Evolutionary conservation across 1,140 invertebrate genomes (phyloP).

Genomic region (Cotesia glomerata): DNA sequence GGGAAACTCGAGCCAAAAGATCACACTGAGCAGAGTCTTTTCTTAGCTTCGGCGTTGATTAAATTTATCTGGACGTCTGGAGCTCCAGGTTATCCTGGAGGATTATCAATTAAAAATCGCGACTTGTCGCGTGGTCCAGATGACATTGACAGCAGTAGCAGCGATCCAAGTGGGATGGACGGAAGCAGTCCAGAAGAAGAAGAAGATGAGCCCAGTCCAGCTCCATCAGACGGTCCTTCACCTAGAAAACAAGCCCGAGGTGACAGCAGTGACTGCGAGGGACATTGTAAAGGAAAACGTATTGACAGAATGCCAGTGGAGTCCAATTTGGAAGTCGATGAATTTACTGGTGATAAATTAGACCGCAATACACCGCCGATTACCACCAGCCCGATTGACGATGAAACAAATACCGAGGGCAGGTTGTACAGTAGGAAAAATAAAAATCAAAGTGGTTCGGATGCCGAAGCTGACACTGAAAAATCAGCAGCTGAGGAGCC

Average conservation of each 20-base stretch:
- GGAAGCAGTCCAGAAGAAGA: conserved; percentile 80
- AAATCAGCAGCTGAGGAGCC: conserved; percentile 62
- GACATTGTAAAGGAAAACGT: conserved; percentile 60
- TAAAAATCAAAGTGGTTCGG: conserved; percentile 50
- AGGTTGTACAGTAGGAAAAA: conserved; percentile 44
- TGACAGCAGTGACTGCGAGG: conserved; percentile 32
- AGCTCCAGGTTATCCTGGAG: conserved; percentile 62
- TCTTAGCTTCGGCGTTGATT: conserved; percentile 85
- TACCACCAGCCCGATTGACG: conserved; percentile 37
- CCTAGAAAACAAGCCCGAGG: conserved; percentile 58
- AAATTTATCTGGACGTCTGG: conserved; percentile 88
- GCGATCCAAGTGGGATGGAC: conserved; percentile 72
- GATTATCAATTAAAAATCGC: conserved; percentile 57
- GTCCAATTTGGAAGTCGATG: conserved; percentile 55
- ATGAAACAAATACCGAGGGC: conserved; percentile 25
- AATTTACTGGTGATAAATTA: conserved; percentile 34
- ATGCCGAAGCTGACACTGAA: conserved; percentile 63
- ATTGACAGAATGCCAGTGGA: conserved; percentile 56
- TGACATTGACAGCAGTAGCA: conserved; percentile 61
- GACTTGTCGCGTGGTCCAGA: conserved; percentile 45
- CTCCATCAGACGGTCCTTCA: conserved; percentile 60
- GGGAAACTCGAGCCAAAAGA: conserved; percentile 86
- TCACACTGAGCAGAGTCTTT: conserved; percentile 92
- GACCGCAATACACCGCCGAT: conserved; percentile 45
- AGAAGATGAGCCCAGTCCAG: conserved; percentile 61